Percentiles rank a stretch among this genome's conserved stretches.
Evolutionary conservation across 1,140 invertebrate genomes (phyloP).

Genomic region (Lasioglossum baleicum): DNA sequence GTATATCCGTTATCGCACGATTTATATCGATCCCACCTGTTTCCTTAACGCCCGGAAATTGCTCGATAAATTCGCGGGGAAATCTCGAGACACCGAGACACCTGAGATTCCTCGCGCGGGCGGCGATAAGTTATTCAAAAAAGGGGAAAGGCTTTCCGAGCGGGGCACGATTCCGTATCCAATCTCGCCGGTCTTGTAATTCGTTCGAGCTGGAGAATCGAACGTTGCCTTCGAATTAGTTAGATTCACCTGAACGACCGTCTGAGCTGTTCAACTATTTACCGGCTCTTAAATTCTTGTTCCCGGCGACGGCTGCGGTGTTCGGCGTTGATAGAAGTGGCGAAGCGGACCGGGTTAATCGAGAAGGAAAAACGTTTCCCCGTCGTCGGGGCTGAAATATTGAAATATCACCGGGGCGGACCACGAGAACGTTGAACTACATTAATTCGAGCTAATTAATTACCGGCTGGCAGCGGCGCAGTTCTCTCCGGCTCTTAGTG

Average conservation of each 20-base stretch:
- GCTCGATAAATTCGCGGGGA: slow-evolving; percentile 25
- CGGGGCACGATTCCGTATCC: slow-evolving; percentile 27
- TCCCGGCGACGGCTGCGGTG: neutral
- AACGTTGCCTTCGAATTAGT: slow-evolving; percentile 51
- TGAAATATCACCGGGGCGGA: slow-evolving; percentile 18
- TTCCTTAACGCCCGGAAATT: slow-evolving; percentile 25
- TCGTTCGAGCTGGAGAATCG: neutral
- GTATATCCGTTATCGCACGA: neutral
- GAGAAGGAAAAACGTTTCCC: slow-evolving; percentile 14
- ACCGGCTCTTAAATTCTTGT: neutral
- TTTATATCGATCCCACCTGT: slow-evolving; percentile 3
- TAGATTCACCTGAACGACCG: slow-evolving; percentile 9
- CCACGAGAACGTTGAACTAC: slow-evolving; percentile 33
- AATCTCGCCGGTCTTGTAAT: slow-evolving; percentile 40
- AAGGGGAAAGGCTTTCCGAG: slow-evolving; percentile 10
- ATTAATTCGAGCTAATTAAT: slow-evolving; percentile 61
- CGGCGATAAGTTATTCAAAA: slow-evolving; percentile 45
- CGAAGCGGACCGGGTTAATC: slow-evolving; percentile 22
- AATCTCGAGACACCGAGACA: slow-evolving; percentile 33
- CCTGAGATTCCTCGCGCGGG: slow-evolving; percentile 12
- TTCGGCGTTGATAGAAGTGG: neutral
- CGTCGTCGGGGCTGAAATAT: slow-evolving; percentile 30
- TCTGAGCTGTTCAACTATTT: neutral
- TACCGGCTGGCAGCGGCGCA: slow-evolving; percentile 41
- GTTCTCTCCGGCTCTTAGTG: slow-evolving; percentile 40